Base-by-base conservation (phyloP, 2,113 vertebrate genomes). In the Glareola pratincola region DNA sequence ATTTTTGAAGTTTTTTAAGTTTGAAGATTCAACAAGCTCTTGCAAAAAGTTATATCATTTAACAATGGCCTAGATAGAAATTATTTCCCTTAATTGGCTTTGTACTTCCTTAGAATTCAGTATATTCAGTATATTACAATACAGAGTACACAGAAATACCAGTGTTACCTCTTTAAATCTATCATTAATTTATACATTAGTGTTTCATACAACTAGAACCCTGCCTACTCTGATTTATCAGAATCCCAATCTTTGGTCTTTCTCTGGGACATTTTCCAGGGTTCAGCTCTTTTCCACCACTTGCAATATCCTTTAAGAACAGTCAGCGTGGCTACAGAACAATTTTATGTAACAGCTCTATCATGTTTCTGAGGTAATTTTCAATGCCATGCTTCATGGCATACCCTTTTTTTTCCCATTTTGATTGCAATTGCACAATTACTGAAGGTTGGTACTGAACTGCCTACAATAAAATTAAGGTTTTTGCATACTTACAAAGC, bases 171-270 rank as follows among this genome's bases (percentile, higher is more conserved):
- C 36, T 86, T n/a, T n/a, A 91, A 88, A 89, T 6, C 14, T 60
- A 26, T 45, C 12, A 80, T 53, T 94, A 68, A 63, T 82, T 92
- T 67, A 30, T 72, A 26, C 36, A 90, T 43, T 69, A 53, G 48
- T 64, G 37, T 32, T 87, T 77, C 39, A 62, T 22, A 60, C 9
- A 68, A 68, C 24, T 37, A 69, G 27, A 81, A 66, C 19, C 3
- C 14, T 45, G 30, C 0, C 0, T 51, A 54, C 16, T 60, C 48
- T 73, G 51, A 53, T 27, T 53, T 53, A 68, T 0, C 1, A 67
- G 41, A 78, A 74, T 71, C 12, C 14, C 7, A n/a, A 18, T 14
- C 2, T 50, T 81, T 84, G 51, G 12, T 24, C 32, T 57, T 43
- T 63, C 37, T 66, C 29, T 64, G 34, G 26, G 43, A 50, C 12